phyloP scores from a whole-genome alignment of 2,888 invertebrate species.

The Eristalis intricaria region DNA sequence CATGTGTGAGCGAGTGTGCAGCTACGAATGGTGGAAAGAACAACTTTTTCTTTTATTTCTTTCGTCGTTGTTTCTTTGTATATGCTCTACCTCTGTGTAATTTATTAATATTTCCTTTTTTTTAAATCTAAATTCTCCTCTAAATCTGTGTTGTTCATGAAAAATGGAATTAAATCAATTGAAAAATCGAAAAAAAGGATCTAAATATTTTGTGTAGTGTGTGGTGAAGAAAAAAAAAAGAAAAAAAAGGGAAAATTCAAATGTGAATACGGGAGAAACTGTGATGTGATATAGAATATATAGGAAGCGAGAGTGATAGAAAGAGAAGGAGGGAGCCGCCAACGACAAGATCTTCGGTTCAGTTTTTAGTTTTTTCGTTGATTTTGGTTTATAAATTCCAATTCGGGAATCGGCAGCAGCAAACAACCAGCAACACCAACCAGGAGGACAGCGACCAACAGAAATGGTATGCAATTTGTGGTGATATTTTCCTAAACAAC shows the following conservation, averaged over 20 bases:
- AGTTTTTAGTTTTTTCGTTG: neutral
- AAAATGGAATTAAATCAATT: slow-evolving; percentile 54
- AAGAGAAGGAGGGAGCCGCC: slow-evolving; percentile 29
- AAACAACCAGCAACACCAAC: slow-evolving; percentile 15
- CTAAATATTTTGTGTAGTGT: slow-evolving; percentile 35
- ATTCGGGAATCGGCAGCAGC: slow-evolving; percentile 39
- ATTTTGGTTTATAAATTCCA: slow-evolving; percentile 37
- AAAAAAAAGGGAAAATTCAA: slow-evolving; percentile 40
- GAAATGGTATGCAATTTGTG: slow-evolving; percentile 63
- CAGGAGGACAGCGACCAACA: slow-evolving; percentile 53
- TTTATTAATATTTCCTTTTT: slow-evolving; percentile 61
- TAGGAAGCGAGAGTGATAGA: slow-evolving; percentile 40
- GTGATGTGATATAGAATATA: slow-evolving; percentile 63
- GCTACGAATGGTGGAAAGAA: slow-evolving; percentile 44
- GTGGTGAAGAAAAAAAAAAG: slow-evolving; percentile 3
- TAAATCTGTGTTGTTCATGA: slow-evolving; percentile 24
- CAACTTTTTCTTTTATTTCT: slow-evolving; percentile 51
- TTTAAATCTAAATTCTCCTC: slow-evolving; percentile 23
- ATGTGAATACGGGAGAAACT: slow-evolving; percentile 55
- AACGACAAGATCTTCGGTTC: slow-evolving; percentile 35
- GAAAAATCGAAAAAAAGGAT: slow-evolving; percentile 25
- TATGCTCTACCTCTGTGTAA: slow-evolving; percentile 53
- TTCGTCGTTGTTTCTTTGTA: slow-evolving; percentile 55
- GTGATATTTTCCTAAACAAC: slow-evolving; percentile 16
- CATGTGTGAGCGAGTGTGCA: slow-evolving; percentile 21